Percentiles rank a stretch among this genome's conserved stretches.
phyloP scores from a whole-genome alignment of 2,113 vertebrate species.

The Antechinus stuartii region DNA sequence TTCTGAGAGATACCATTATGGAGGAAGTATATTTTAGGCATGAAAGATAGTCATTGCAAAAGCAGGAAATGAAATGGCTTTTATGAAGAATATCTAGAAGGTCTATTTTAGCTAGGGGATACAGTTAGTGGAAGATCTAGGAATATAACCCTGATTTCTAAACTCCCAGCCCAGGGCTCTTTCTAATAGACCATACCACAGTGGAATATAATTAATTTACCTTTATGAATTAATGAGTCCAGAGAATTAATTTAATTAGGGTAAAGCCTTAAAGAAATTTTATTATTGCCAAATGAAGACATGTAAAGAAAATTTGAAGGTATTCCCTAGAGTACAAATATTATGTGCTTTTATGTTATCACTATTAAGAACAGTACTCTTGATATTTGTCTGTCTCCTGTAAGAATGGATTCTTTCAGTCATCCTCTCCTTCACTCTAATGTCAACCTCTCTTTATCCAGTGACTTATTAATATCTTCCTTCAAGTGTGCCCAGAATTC shows the following conservation, averaged over 20 bases:
- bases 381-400: not conserved
- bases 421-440: not conserved
- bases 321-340: not conserved
- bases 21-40: not conserved
- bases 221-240: not conserved
- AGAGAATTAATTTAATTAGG: not conserved
- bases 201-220: not conserved
- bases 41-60: not conserved
- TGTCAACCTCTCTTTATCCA: not conserved
- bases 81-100: not conserved
- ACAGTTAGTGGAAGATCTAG: not conserved
- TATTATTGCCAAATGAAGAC: not conserved
- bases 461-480: not conserved
- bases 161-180: conserved; percentile 7
- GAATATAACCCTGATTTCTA: not conserved
- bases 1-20: not conserved
- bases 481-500: not conserved
- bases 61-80: not conserved
- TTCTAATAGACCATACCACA: not conserved
- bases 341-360: not conserved
- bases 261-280: not conserved
- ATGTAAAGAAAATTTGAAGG: not conserved
- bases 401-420: not conserved
- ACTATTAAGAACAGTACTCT: not conserved
- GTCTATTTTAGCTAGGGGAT: not conserved